Conservation (phyloP, 2,888 invertebrate species). For the Scaeva pyrastri region DNA sequence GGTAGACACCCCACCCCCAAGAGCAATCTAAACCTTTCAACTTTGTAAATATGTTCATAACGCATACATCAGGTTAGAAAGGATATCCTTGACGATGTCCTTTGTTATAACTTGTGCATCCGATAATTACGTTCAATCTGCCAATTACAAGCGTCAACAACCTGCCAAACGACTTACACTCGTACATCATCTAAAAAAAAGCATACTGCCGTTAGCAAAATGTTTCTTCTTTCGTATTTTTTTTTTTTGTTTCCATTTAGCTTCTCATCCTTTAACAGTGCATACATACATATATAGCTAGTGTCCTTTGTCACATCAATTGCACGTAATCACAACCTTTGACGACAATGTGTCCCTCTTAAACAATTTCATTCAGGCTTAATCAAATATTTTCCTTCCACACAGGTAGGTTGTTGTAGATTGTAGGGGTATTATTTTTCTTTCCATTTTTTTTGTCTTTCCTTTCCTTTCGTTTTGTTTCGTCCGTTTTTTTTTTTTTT, state of each 20-base stretch:
- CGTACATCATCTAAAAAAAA: constrained; percentile 2
- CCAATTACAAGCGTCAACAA: constrained; percentile 58
- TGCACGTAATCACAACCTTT: constrained; percentile 60
- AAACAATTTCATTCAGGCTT: constrained; percentile 53
- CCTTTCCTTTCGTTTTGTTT: background rate
- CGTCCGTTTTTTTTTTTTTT: background rate
- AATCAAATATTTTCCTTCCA: constrained; percentile 58
- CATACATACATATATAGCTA: background rate
- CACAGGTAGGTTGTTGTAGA: background rate
- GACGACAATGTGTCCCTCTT: constrained; percentile 46
- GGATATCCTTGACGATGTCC: constrained; percentile 42
- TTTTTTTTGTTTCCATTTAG: background rate
- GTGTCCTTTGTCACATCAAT: constrained; percentile 68
- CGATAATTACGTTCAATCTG: constrained; percentile 62
- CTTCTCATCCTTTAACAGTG: constrained; percentile 5
- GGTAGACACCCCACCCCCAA: too few relatives aligned
- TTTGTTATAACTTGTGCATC: constrained; percentile 21
- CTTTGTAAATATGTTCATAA: background rate
- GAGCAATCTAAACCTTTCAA: background rate
- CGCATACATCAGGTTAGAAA: background rate
- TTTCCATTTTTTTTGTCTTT: background rate
- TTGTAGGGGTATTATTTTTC: constrained; percentile 55
- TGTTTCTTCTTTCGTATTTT: constrained; percentile 6
- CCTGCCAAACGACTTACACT: constrained; percentile 52
- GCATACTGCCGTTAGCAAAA: background rate